phyloP scores from a whole-genome alignment of 1,140 invertebrate genomes.

The Latrodectus geometricus region DNA sequence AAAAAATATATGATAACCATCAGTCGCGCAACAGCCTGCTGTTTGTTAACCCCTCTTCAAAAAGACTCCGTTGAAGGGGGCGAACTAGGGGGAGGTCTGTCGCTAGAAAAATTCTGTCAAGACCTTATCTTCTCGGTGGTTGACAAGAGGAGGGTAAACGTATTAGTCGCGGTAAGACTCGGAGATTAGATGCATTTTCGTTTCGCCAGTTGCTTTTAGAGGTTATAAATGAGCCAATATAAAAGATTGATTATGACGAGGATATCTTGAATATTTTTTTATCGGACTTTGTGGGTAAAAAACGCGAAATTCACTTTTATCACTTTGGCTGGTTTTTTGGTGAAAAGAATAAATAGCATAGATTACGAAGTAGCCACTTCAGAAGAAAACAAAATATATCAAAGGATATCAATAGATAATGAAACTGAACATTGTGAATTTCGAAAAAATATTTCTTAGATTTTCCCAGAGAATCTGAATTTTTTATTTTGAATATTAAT shows the following conservation, averaged over 20 bases:
- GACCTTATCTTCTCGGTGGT: background rate
- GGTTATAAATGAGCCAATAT: conserved; percentile 8
- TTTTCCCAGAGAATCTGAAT: too few species aligned
- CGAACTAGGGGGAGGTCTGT: background rate
- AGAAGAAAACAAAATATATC: too few species aligned
- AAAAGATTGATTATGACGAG: conserved; percentile 24
- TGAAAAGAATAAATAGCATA: background rate
- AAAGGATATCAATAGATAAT: too few species aligned
- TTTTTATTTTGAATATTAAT: too few species aligned
- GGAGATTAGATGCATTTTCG: conserved; percentile 5
- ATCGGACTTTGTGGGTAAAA: background rate
- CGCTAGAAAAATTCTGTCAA: conserved; percentile 20
- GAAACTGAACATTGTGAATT: too few species aligned
- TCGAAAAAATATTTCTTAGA: too few species aligned
- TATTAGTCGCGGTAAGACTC: conserved; percentile 19
- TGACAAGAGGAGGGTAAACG: conserved; percentile 11
- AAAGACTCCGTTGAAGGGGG: background rate
- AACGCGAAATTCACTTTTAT: background rate
- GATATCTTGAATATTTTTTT: conserved; percentile 19
- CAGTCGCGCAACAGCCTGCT: background rate
- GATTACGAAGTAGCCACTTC: too few species aligned
- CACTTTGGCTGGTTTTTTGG: background rate
- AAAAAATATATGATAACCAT: background rate
- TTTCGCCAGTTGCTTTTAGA: conserved; percentile 3
- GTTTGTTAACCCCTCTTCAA: background rate